Evolutionary conservation across 2,888 invertebrate genomes (phyloP).

Genomic region (Formica aserva): DNA sequence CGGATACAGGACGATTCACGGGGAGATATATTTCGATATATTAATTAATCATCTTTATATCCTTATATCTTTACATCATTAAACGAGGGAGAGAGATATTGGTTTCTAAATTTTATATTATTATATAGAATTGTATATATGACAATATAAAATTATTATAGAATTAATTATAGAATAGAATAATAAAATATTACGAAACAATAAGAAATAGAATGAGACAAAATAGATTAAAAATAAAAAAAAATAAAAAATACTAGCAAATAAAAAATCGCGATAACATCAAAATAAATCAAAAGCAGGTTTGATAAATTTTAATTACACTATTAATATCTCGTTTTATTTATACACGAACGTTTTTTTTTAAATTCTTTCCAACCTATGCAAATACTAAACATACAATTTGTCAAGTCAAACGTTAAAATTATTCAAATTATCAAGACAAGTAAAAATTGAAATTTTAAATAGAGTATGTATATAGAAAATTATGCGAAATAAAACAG

Average conservation of each 20-base stretch:
- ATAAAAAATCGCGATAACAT: neutral
- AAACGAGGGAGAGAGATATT: neutral
- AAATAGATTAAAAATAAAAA: neutral
- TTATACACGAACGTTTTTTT: neutral
- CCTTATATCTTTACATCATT: neutral
- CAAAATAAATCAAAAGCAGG: neutral
- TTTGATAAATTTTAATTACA: neutral
- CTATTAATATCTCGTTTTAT: neutral
- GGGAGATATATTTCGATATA: neutral
- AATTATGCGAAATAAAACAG: neutral
- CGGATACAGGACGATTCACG: slow-evolving; percentile 50
- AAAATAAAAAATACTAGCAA: too few relatives aligned
- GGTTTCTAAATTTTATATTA: neutral
- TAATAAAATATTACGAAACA: neutral
- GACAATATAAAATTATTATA: neutral
- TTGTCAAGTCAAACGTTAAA: neutral
- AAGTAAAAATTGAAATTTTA: neutral
- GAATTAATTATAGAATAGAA: neutral
- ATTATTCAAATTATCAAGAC: neutral
- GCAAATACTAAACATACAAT: neutral
- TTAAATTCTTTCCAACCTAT: too few relatives aligned
- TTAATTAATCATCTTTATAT: neutral
- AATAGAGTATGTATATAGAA: neutral
- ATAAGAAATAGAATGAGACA: neutral
- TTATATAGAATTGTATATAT: too few relatives aligned